Base-by-base conservation (phyloP, 2,888 invertebrate genomes). In the Eupithecia pulchellata region DNA sequence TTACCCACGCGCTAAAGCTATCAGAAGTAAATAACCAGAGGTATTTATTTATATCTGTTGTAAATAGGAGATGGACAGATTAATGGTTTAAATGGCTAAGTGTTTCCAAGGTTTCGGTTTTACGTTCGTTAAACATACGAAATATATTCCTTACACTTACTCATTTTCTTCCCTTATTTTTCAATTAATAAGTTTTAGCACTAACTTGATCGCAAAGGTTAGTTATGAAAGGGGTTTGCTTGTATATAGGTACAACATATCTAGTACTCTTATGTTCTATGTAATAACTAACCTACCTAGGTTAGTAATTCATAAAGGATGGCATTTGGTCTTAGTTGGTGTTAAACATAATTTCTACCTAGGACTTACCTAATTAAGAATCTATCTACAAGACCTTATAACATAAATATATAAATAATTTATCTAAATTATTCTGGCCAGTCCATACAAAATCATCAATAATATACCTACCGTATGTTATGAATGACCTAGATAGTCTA, bases 1-100 rank as follows among this genome's bases (percentile, higher is more conserved):
- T 86, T 86, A 89, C 91, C 90, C 89, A 91, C 91, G 91, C 90
- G 91, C 89, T 72, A 75, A 76, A 76, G 68, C 74, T 75, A 75
- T 77, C 75, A 74, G 57, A 36, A 73, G 74, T 75, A 77, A 74
- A 77, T 77, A 77, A 65, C 69, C 20, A 29, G 39, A 58, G 73
- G 66, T 64, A 72, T 72, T 69, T 74, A 73, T 74, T 73, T 72
- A 77, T 73, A 73, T 70, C 32, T 39, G 2, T 60, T 64, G 69
- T 73, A 75, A 64, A 74, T 76, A 75, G 66, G 58, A 62, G 65
- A 71, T 42, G 29, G 64, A 71, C 62, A 11, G 34, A 68, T 58
- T 64, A 32, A 60, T 61, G 52, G 17, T 5, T 13, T 36, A 47
- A 11, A 36, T 47, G 2, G 13, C 13, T 8, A 20, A 25, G 34